Evolutionary conservation across 2,113 vertebrate species (phyloP).

Genomic region (Calyptomena viridis): DNA sequence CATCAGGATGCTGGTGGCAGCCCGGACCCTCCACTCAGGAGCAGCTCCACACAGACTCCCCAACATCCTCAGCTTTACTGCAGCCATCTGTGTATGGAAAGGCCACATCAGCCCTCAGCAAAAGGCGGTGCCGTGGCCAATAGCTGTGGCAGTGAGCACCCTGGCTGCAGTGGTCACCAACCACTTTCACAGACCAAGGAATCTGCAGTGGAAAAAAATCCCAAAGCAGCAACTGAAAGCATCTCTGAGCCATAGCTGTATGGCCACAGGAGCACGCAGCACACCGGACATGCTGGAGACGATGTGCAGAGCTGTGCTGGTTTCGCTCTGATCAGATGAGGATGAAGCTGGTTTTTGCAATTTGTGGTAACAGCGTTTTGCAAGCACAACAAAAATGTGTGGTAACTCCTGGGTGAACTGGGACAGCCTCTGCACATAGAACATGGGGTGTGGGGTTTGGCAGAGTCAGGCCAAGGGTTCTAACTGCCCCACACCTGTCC

Average conservation of each 20-base stretch:
- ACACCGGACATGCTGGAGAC: background rate
- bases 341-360: conserved; percentile 16
- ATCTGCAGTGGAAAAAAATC: background rate
- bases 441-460: fast-evolving
- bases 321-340: conserved; percentile 17
- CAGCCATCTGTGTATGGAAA: fast-evolving
- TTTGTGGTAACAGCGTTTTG: conserved; percentile 32
- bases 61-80: background rate
- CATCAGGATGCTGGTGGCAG: background rate
- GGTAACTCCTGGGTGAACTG: conserved; percentile 6
- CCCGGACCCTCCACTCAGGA: fast-evolving
- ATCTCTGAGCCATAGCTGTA: background rate
- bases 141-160: background rate
- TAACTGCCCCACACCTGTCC: background rate
- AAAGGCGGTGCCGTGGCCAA: background rate
- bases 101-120: background rate
- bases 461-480: background rate
- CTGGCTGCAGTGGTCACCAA: background rate
- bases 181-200: background rate
- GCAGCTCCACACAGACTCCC: background rate
- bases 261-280: background rate
- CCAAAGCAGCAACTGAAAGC: background rate
- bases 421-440: background rate
- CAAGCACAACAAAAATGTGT: conserved; percentile 28
- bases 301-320: background rate